These are phyloP conservation scores for Latrodectus elegans DNA, from an alignment of 2,888 invertebrate genomes.

Conservation along the genomic window DNA sequence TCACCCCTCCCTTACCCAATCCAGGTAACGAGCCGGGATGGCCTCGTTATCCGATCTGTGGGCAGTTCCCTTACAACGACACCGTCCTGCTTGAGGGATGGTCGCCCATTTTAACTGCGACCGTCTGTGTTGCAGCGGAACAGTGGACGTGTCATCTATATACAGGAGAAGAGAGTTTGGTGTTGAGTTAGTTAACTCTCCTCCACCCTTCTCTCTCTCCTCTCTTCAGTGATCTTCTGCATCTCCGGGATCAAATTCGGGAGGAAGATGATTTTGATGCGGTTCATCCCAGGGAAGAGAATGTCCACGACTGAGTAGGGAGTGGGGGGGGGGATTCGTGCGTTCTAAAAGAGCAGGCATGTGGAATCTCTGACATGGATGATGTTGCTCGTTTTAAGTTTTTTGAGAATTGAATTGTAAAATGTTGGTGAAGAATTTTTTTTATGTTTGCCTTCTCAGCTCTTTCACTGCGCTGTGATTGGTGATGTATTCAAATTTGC, in stretches of 20 bases:
- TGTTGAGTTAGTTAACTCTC: conserved; percentile 2
- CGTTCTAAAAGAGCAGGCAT: no score
- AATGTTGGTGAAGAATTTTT: no score
- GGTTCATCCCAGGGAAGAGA: not conserved
- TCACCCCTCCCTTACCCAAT: conserved; percentile 11
- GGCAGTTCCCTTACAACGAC: conserved; percentile 18
- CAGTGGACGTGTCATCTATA: conserved; percentile 41
- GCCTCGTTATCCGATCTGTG: conserved; percentile 27
- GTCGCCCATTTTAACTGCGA: conserved; percentile 37
- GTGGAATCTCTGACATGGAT: no score
- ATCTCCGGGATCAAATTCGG: not conserved
- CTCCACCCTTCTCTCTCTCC: not conserved
- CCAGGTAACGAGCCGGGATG: conserved; percentile 16
- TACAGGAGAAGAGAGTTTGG: conserved; percentile 3
- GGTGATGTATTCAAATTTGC: no score
- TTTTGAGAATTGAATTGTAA: no score
- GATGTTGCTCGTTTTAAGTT: no score
- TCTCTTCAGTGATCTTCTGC: not conserved
- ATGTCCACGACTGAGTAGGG: not conserved
- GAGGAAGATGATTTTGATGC: conserved; percentile 18
- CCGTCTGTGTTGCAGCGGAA: conserved; percentile 13
- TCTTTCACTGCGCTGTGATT: no score
- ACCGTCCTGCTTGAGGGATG: conserved; percentile 44
- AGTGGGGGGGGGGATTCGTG: not conserved
- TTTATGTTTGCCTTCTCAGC: no score